Evolutionary conservation across 2,888 invertebrate species (phyloP).

Genomic region (Cheiracanthium punctorium): DNA sequence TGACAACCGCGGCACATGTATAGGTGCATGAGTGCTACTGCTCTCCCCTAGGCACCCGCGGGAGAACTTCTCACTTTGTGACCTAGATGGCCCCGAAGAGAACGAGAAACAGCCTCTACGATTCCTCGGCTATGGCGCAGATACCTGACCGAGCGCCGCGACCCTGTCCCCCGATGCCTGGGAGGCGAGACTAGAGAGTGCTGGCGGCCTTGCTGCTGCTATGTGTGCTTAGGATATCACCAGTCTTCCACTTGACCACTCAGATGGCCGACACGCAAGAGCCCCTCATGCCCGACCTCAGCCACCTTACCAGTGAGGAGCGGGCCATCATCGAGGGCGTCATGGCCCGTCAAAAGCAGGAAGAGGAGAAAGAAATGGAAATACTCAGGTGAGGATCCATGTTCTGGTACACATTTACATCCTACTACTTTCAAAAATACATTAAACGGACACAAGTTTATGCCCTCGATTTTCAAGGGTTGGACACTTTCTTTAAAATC

Average conservation of each 20-base stretch:
- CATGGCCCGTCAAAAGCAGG: constrained; percentile 96
- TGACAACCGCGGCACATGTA: constrained; percentile 51
- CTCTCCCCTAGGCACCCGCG: constrained; percentile 25
- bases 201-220: constrained; percentile 14
- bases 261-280: constrained; percentile 43
- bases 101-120: constrained; percentile 17
- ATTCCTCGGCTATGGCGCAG: constrained; percentile 44
- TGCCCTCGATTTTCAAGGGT: no score
- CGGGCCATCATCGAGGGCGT: constrained; percentile 98
- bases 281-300: constrained; percentile 86
- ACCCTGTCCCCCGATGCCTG: constrained; percentile 40
- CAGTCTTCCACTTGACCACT: constrained; percentile 33
- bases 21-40: constrained; percentile 50
- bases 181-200: constrained; percentile 33
- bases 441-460: no score
- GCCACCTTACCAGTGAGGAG: constrained; percentile 98
- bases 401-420: no score
- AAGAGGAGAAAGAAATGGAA: constrained; percentile 97
- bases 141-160: constrained; percentile 9
- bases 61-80: constrained; percentile 26
- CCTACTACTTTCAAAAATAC: no score
- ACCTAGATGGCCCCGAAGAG: constrained; percentile 52
- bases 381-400: constrained; percentile 70
- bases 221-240: constrained; percentile 42
- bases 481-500: no score